Base-by-base conservation (phyloP, 1,140 invertebrate species). In the Cydia pomonella region DNA sequence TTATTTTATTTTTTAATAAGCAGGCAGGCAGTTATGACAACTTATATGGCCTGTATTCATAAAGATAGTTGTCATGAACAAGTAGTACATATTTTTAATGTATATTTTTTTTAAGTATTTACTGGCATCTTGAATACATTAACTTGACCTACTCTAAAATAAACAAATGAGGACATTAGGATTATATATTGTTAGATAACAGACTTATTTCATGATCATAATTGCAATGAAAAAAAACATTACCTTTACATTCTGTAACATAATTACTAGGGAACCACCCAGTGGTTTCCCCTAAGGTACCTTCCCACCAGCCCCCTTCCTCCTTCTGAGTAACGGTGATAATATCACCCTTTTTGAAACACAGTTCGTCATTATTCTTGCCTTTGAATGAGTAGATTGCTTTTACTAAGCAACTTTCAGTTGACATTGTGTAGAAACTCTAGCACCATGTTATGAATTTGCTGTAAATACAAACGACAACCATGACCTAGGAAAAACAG, bases 191-290 rank as follows among this genome's bases (percentile, higher is more conserved):
- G 16, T 7, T 53, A 18, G 0, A 18, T 7, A 53, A 21, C 5
- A 71, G 38, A 16, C 10, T n/a, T 38, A 38, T 1, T n/a, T 7
- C 29, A 38, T 18, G 38, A 38, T 12, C 1, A 53, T 53, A 89
- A 86, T 84, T 82, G 59, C 1, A 75, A 38, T 53, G 18, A 10
- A 59, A 59, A 59, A 59, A 59, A 23, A 7, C n/a, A 29, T 79
- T 84, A 93, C 94, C 91, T 95, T 97, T 97, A 84, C 96, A 96
- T 90, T 98, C 97, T 85, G 96, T 97, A 21, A 99, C 98, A 95
- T 99, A 99, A 93, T 99, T 99, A 80, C 97, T 98, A 76, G 99
- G 99, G 94, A 99, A 99, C 99, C 99, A 99, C 80, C 98, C 98
- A 77, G 98, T 99, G 89, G 97, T 97, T 72, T 98, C 98, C 78